Conservation (phyloP, 2,888 invertebrate genomes). For the Tenodera sinensis region DNA sequence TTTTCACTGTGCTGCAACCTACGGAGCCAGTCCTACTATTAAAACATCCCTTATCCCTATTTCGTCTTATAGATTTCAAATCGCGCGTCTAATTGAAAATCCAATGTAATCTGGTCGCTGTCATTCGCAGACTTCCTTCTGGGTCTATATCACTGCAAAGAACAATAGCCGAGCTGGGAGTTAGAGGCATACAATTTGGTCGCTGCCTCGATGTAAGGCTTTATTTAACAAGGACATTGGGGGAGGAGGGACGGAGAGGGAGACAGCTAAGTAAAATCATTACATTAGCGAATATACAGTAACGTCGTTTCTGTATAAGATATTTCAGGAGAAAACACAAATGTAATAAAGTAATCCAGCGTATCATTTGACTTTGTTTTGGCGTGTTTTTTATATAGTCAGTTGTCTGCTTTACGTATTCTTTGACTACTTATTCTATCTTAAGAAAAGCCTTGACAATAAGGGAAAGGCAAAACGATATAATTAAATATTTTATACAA, state of each 20-base stretch:
- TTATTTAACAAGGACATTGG: not conserved
- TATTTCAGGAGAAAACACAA: no score
- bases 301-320: no score
- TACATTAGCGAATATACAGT: not conserved
- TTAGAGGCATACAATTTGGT: not conserved
- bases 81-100: not conserved
- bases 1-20: no score
- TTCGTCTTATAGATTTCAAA: not conserved
- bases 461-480: no score
- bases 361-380: no score
- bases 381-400: no score
- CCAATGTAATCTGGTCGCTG: not conserved
- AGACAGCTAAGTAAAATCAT: not conserved
- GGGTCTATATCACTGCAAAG: not conserved
- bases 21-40: not conserved
- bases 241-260: not conserved
- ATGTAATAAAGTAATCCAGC: no score
- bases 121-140: not conserved
- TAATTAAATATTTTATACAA: no score
- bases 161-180: no score
- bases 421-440: no score
- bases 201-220: not conserved
- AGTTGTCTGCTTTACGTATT: no score
- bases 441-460: no score
- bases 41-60: not conserved